Evolutionary conservation across 2,113 vertebrate species (phyloP), one percentile per base, ranked within the genome.

Genomic region (Caranx melampygus): DNA sequence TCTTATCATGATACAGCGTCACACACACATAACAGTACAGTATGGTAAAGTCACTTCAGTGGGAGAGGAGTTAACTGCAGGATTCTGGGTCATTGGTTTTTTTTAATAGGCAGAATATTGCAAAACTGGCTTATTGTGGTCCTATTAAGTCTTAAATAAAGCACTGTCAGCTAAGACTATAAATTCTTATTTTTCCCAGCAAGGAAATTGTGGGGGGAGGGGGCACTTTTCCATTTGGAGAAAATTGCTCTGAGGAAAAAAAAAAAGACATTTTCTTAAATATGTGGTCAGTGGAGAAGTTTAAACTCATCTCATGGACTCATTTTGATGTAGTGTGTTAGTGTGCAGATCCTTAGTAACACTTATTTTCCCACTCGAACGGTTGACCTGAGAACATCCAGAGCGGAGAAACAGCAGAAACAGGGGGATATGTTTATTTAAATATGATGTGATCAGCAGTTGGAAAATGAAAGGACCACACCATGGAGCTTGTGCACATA

Each of bases 371-470:
- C 18, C 20, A 54, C 6, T 54, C n/a, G 1, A 54, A 55, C 10
- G 21, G 52, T n/a, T 55, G 52, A 55, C n/a, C 52, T 55, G n/a
- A 26, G 52, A 55, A 42, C 63, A 59, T 33, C 54, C 54, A 31
- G 20, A 51, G 21, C 45, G n/a, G 33, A 78, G 52, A 49, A 20
- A 52, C 59, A n/a, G 3, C 35, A 61, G 16, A 31, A 49, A 51
- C 64, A 14, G 0, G 2, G 5, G 58, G 33, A 51, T 31, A 14
- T 10, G 60, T 67, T 35, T 59, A 20, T 49, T 66, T 37, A 5
- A 42, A 11, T 54, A 15, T 64, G 49, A 75, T 45, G 21, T 4
- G 33, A 52, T n/a, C 14, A 37, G 49, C 21, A 34, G 15, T 26
- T 6, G 35, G 4, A 13, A 13, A 8, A 26, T 9, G 18, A 8